phyloP scores from a whole-genome alignment of 2,113 vertebrate genomes.

The Vidua macroura region DNA sequence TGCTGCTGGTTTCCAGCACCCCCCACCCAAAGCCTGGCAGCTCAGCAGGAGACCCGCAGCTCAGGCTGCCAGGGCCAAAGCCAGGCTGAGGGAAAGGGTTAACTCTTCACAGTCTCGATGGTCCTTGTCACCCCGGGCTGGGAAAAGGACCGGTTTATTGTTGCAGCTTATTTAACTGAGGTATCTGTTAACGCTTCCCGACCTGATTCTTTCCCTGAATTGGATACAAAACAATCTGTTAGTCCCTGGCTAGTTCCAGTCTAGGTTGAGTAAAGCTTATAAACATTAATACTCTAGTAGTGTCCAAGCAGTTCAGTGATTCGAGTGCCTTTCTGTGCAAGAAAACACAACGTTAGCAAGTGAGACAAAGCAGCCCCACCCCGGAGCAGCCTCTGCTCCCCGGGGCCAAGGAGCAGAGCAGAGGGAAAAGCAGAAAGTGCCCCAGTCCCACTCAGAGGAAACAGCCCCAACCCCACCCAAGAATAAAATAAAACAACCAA shows the following conservation, averaged over 20 bases:
- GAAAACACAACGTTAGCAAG: conserved; percentile 46
- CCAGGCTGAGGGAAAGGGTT: background rate
- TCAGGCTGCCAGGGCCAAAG: background rate
- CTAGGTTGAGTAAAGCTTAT: conserved; percentile 57
- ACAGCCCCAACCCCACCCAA: background rate
- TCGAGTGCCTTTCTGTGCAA: conserved; percentile 67
- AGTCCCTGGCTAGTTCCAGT: conserved; percentile 61
- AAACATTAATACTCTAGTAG: conserved; percentile 60
- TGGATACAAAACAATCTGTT: conserved; percentile 59
- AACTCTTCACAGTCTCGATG: conserved; percentile 62
- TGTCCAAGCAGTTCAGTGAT: conserved; percentile 57
- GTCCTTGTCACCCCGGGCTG: background rate
- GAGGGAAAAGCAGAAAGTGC: conserved; percentile 37
- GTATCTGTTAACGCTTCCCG: conserved; percentile 65
- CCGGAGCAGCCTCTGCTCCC: conserved; percentile 39
- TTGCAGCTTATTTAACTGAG: conserved; percentile 70
- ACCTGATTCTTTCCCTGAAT: conserved; percentile 66
- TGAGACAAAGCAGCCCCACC: conserved; percentile 40
- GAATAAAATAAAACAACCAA: background rate
- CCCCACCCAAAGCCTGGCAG: background rate
- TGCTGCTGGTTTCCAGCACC: conserved; percentile 43
- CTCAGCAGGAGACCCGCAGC: conserved; percentile 29
- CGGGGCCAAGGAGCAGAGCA: conserved; percentile 2
- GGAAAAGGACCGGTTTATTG: conserved; percentile 14
- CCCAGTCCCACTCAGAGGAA: conserved; percentile 29